Evolutionary conservation across 1,140 invertebrate genomes (phyloP), one percentile per base, ranked within the genome.

Genomic region (Ditylenchus dipsaci): DNA sequence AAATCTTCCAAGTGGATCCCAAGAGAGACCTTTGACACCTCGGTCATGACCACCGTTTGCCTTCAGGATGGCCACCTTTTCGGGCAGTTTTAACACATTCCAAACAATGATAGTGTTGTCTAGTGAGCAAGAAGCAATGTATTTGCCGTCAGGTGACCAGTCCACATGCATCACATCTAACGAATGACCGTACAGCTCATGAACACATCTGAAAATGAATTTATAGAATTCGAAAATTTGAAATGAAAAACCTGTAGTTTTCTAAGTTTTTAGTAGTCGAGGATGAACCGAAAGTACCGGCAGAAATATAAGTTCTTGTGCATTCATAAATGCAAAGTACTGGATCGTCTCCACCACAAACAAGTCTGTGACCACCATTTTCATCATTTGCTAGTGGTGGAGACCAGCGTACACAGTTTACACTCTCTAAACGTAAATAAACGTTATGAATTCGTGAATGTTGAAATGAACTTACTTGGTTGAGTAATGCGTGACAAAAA

Each of bases 291-390:
- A 65, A 15, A 0, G 67, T 61, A 1, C 47, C 67, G 15, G 30
- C 30, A n/a, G 30, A 61, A 30, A 59, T 29, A 26, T 30, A 68
- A 7, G 53, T 43, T 1, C 67, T 59, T 26, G 33, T 63, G 15
- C 67, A 68, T 61, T 68, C 67, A 66, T 66, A 68, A 56, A 68
- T 66, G 19, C 67, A 68, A n/a, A 68, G 49, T 21, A 68, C 60
- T 33, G 67, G 63, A 23, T 68, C 67, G 27, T 68, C 67, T 21
- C 67, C 67, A 45, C 60, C 67, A 38, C 67, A 68, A 3, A 68
- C 67, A 53, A 68, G 56, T 42, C 67, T 21, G 17, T 58, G 19
- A 33, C 13, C 33, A 15, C 26, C 30, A 21, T 45, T 42, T 26
- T 42, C 27, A 30, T 63, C 60, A 56, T 57, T 61, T 1, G 33